Evolutionary conservation across 2,113 vertebrate genomes (phyloP), one percentile per base, ranked within the genome.

Genomic region (Macrotus californicus): DNA sequence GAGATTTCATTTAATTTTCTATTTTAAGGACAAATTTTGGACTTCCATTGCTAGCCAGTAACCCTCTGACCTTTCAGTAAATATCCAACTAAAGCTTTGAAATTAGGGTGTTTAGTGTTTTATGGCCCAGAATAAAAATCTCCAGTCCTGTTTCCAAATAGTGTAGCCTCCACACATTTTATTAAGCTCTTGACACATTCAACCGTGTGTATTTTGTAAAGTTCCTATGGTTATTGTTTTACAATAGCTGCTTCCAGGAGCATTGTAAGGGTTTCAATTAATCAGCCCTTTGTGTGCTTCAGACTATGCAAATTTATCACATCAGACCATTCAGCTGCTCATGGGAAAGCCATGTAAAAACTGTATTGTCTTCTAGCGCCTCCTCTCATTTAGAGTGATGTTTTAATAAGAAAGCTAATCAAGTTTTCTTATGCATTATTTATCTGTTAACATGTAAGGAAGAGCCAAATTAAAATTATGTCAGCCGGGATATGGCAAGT

Each of bases 271-370:
- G 98, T 99, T 99, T 99, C 98, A 99, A 99, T 99, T 99, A 99
- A 99, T 99, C 99, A 99, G 99, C 98, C 98, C 98, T 99, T 99
- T 99, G 99, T 99, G 99, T 96, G 98, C 98, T 98, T 99, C 99
- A 99, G 99, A 99, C 99, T 99, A 99, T 99, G 99, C 99, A 99
- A 99, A 99, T 99, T 98, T 99, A 99, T 99, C 99, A 99, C 99
- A 99, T 98, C 98, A 98, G 98, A 98, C 98, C 99, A 98, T 99
- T 99, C 98, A 99, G 97, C 98, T 98, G 98, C 99, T 99, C 98
- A 98, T 99, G 99, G 99, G 98, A 99, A 99, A 99, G 99, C 98
- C 98, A 97, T 99, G 99, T 99, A 99, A 98, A 99, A 99, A 99
- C 98, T 97, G 98, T 96, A 99, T 99, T 99, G 99, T 99, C 99